Base-by-base conservation (phyloP, 2,113 vertebrate species). In the Illadopsis cleaveri region DNA sequence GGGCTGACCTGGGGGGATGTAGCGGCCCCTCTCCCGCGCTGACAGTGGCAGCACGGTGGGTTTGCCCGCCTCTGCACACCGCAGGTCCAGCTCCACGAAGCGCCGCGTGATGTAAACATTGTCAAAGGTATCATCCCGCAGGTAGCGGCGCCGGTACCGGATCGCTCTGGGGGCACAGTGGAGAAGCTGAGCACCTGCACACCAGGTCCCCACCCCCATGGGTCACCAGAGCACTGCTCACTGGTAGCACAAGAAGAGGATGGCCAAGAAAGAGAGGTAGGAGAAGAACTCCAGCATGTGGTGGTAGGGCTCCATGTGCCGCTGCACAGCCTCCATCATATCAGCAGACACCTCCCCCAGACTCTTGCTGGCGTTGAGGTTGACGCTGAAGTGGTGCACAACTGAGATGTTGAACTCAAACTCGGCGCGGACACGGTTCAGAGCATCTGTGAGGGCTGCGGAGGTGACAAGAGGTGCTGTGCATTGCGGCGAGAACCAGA, bases 391-490 rank as follows among this genome's bases (percentile, higher is more conserved):
- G 61, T 88, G 89, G 56, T 98, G 97, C 0, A 94, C 73, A 6
- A 98, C 95, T 0, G 98, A 97, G 60, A 99, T 78, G 94, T 99
- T 99, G 98, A 99, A 99, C 44, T 99, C 98, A 30, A 99, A 99
- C 96, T 99, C 98, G 0, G 5, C 77, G 6, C 98, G 98, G 65
- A 99, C 81, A 0, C 90, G 97, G 40, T 98, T 64, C 31, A 99
- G 90, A 12, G 95, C 1, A 0, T 92, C 69, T 0, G 91, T 76
- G 7, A 98, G 60, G 6, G 99, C 99, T 99, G 93, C 2, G 19
- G 47, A 33, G 40, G 85, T 13, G n/a, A 13, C 5, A 7, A 33
- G n/a, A 24, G 65, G 30, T 3, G 10, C 31, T 9, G 72, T 28
- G 8, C 6, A 1, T 6, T 1, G 2, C 8, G 5, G 40, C 0